Percentiles rank a stretch among this genome's conserved stretches.
These are phyloP conservation scores for Terrapene triunguis DNA, from an alignment of 2,113 vertebrate genomes.

Conservation along the genomic window DNA sequence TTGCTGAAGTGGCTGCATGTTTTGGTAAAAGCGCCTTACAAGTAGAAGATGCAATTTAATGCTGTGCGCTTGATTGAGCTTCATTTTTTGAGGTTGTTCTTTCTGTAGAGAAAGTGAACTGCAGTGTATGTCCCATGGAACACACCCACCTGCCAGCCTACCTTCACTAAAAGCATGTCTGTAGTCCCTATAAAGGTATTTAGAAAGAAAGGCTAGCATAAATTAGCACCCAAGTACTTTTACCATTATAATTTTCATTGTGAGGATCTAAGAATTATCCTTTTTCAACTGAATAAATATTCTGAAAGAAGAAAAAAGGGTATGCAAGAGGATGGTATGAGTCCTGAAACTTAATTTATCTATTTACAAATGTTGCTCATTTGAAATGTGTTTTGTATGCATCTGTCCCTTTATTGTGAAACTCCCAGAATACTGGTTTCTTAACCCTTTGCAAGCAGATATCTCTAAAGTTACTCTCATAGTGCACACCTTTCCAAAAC, in stretches of 20 bases:
- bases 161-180: conserved; percentile 46
- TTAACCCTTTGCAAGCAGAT: conserved; percentile 6
- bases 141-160: conserved; percentile 34
- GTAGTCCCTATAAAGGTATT: neutral
- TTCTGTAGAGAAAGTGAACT: conserved; percentile 8
- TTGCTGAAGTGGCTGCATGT: conserved; percentile 66
- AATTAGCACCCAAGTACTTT: conserved; percentile 27
- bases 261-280: conserved; percentile 17
- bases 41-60: conserved; percentile 65
- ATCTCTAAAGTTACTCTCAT: neutral
- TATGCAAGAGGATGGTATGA: conserved; percentile 30
- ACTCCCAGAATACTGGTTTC: conserved; percentile 14
- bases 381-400: neutral
- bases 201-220: neutral
- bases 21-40: conserved; percentile 60
- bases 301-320: neutral
- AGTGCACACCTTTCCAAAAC: neutral
- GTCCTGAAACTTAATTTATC: conserved; percentile 49
- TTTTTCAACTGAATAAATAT: conserved; percentile 32
- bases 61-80: conserved; percentile 56
- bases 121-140: conserved; percentile 20
- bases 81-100: conserved; percentile 49
- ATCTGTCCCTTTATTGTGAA: neutral
- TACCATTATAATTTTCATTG: conserved; percentile 20
- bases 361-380: conserved; percentile 44